Percentiles rank a stretch among this genome's conserved stretches.
Conservation (phyloP, 2,888 invertebrate species). For the Abrostola tripartita region DNA sequence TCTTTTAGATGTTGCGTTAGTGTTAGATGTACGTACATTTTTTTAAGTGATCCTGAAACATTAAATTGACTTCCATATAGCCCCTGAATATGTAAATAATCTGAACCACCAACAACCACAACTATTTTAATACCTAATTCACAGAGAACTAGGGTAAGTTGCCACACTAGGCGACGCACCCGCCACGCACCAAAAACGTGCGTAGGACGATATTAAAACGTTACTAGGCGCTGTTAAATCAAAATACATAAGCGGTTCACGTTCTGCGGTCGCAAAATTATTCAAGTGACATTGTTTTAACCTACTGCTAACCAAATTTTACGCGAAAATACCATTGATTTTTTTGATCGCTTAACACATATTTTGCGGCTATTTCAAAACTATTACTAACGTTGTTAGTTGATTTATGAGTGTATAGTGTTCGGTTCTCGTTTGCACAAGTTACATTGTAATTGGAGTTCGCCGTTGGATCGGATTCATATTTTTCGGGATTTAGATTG, state of each 20-base stretch:
- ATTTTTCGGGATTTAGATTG: not conserved
- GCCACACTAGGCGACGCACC: not conserved
- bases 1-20: too few species aligned
- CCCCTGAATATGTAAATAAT: too few species aligned
- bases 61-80: too few species aligned
- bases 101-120: not conserved
- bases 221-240: constrained; percentile 23
- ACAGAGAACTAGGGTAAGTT: not conserved
- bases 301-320: constrained; percentile 17
- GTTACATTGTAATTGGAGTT: constrained; percentile 1
- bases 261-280: constrained; percentile 39
- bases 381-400: constrained; percentile 7
- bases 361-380: constrained; percentile 5
- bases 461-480: not conserved
- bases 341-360: constrained; percentile 3
- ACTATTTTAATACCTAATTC: not conserved
- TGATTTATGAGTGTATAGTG: not conserved
- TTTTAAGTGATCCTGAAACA: too few species aligned
- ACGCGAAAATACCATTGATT: constrained; percentile 27
- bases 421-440: not conserved
- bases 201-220: constrained; percentile 3
- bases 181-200: constrained; percentile 3
- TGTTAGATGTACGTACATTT: too few species aligned
- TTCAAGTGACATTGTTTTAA: constrained; percentile 36
- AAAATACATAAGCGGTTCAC: constrained; percentile 27